Evolutionary conservation across 2,888 invertebrate species (phyloP).

Genomic region (Ormyrus rosae): DNA sequence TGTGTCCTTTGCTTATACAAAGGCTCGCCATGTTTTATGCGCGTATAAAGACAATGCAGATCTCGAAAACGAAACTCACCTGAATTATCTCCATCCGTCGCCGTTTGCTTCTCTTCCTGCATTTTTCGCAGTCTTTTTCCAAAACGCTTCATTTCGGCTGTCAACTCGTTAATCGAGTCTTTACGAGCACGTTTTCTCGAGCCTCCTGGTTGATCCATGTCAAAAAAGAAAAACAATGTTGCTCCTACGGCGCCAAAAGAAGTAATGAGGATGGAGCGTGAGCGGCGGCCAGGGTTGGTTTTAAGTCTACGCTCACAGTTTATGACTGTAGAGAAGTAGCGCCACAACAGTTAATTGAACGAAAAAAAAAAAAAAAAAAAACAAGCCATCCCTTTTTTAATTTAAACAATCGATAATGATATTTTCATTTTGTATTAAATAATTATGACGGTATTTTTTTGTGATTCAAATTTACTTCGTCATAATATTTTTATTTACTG

Average conservation of each 20-base stretch:
- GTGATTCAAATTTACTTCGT: no score
- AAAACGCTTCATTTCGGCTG: neutral
- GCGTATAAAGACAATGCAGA: neutral
- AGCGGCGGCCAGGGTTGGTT: no score
- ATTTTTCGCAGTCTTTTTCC: constrained; percentile 4
- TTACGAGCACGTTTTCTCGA: neutral
- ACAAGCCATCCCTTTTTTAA: no score
- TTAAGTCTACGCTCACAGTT: no score
- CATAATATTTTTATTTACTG: no score
- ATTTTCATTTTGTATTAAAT: no score
- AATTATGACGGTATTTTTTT: no score
- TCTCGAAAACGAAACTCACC: neutral
- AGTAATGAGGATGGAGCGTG: neutral
- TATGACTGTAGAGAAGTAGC: no score
- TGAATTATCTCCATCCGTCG: neutral
- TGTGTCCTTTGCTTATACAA: neutral
- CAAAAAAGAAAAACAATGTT: neutral
- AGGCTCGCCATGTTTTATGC: neutral
- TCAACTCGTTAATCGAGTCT: neutral
- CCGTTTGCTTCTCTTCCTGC: neutral
- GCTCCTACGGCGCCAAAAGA: neutral
- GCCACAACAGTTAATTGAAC: no score
- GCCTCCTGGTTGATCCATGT: neutral
- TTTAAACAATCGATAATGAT: no score
- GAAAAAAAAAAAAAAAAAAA: no score